Evolutionary conservation across 2,888 invertebrate species (phyloP).

Genomic region (Abrostola triplasia): DNA sequence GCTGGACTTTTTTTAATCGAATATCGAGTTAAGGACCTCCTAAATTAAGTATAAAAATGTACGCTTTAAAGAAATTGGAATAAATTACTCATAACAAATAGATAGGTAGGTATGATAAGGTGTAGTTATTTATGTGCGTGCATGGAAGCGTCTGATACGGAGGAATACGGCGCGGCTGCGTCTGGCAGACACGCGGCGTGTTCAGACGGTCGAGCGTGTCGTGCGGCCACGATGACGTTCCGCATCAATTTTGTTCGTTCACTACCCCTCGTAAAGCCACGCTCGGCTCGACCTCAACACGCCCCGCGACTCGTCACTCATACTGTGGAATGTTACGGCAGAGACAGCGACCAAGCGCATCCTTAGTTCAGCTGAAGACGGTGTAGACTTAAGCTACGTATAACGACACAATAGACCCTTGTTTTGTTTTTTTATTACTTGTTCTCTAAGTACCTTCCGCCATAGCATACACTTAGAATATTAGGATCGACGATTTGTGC

Average conservation of each 20-base stretch:
- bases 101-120: conserved; percentile 85
- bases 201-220: conserved; percentile 6
- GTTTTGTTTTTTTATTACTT: conserved; percentile 69
- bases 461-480: conserved; percentile 74
- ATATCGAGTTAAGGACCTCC: conserved; percentile 83
- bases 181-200: conserved; percentile 28
- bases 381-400: conserved; percentile 74
- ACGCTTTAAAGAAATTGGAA: conserved; percentile 88
- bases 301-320: conserved; percentile 28
- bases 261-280: not conserved
- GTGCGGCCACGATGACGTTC: not conserved
- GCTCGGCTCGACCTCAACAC: conserved; percentile 13
- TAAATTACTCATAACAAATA: conserved; percentile 84
- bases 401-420: conserved; percentile 71
- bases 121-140: conserved; percentile 81
- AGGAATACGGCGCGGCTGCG: conserved; percentile 41
- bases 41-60: conserved; percentile 87
- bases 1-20: conserved; percentile 70
- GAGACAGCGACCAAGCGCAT: conserved; percentile 65
- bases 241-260: not conserved
- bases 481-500: conserved; percentile 82
- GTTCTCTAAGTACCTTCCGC: conserved; percentile 69
- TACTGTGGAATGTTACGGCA: conserved; percentile 43
- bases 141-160: conserved; percentile 65
- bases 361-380: conserved; percentile 77